A percentile compares a stretch with the other conserved stretches of the same genome.
phyloP scores from a whole-genome alignment of 1,140 invertebrate species.

The Saccostrea glomerata region DNA sequence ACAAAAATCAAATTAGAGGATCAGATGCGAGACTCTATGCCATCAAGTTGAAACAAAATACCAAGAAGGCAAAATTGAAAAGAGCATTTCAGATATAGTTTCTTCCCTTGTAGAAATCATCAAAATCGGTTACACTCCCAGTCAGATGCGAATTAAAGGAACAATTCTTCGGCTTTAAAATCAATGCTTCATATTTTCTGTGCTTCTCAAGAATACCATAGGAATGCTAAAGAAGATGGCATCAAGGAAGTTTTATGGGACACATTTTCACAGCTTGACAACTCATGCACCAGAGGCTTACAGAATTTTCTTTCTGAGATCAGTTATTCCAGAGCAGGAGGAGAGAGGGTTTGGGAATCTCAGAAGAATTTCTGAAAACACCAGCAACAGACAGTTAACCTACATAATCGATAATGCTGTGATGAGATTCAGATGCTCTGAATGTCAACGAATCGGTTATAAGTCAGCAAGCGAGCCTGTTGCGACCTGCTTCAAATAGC shows the following conservation, averaged over 20 bases:
- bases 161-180: conserved; percentile 26
- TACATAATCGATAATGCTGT: conserved; percentile 43
- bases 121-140: conserved; percentile 14
- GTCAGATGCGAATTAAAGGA: background rate
- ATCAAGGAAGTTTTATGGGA: conserved; percentile 21
- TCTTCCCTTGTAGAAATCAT: conserved; percentile 18
- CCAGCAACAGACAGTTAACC: background rate
- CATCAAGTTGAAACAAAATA: background rate
- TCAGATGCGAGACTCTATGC: conserved; percentile 43
- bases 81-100: conserved; percentile 16
- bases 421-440: conserved; percentile 11
- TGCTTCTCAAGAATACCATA: conserved; percentile 16
- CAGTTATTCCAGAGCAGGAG: background rate
- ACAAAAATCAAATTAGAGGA: background rate
- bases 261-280: conserved; percentile 37
- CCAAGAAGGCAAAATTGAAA: background rate
- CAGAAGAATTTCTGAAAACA: background rate
- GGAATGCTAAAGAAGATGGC: conserved; percentile 36
- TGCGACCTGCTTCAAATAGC: background rate
- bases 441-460: background rate
- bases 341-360: conserved; percentile 24
- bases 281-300: background rate
- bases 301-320: background rate
- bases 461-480: background rate
- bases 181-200: conserved; percentile 1